phyloP scores from a whole-genome alignment of 2,113 vertebrate genomes.

The Nibea albiflora region DNA sequence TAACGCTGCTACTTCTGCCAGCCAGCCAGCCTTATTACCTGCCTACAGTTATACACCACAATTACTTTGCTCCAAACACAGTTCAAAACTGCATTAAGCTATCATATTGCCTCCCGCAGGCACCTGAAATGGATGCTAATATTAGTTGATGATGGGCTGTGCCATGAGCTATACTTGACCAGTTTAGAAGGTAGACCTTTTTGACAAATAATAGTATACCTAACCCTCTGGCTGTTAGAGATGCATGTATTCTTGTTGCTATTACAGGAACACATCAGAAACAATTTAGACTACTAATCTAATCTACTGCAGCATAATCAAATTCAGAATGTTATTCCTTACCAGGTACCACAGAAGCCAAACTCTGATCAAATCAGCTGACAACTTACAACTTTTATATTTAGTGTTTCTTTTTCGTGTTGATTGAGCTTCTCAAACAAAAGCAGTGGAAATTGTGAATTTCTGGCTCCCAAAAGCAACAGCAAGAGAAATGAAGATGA shows the following conservation, averaged over 20 bases:
- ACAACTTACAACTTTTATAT: neutral
- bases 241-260: constrained; percentile 27
- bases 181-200: constrained; percentile 30
- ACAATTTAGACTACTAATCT: constrained; percentile 10
- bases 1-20: constrained; percentile 53
- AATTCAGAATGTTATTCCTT: constrained; percentile 14
- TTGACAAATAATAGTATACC: constrained; percentile 35
- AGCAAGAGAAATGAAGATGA: neutral
- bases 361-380: neutral
- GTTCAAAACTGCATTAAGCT: constrained; percentile 69
- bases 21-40: constrained; percentile 70
- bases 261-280: constrained; percentile 31
- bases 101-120: constrained; percentile 58
- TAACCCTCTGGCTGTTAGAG: constrained; percentile 19
- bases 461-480: neutral
- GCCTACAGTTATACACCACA: constrained; percentile 61
- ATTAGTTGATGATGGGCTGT: constrained; percentile 56
- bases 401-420: neutral
- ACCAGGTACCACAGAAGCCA: neutral
- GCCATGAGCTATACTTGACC: constrained; percentile 49
- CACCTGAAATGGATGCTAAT: constrained; percentile 54
- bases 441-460: neutral
- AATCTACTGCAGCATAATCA: constrained; percentile 17
- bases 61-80: constrained; percentile 66
- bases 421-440: neutral